These are phyloP conservation scores for Alosa alosa DNA, from an alignment of 2,113 vertebrate genomes.

Conservation along the genomic window DNA sequence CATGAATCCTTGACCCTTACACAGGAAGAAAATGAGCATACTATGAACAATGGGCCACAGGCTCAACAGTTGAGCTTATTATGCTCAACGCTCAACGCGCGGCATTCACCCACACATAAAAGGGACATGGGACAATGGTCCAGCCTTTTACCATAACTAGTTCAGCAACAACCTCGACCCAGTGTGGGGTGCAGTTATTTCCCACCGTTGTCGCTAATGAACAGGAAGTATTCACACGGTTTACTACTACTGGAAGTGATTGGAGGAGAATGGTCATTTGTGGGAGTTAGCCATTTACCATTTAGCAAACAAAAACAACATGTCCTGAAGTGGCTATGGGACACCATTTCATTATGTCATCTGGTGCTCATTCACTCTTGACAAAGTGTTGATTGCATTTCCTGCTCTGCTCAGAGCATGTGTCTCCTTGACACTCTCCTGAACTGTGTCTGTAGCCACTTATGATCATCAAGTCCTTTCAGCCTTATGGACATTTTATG, in stretches of 20 bases:
- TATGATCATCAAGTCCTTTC: neutral
- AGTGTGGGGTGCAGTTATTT: neutral
- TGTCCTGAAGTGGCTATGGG: neutral
- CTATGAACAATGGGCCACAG: constrained; percentile 23
- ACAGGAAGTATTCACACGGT: neutral
- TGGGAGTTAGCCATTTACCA: neutral
- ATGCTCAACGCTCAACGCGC: constrained; percentile 16
- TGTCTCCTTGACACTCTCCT: neutral
- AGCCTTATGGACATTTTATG: neutral
- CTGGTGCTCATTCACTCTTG: neutral
- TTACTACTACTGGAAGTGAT: neutral
- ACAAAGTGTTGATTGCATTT: neutral
- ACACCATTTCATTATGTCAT: neutral
- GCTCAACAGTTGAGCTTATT: neutral
- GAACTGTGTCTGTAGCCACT: neutral
- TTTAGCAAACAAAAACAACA: neutral
- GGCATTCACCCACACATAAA: neutral
- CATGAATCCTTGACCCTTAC: constrained; percentile 35
- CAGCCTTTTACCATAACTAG: neutral
- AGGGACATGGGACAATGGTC: neutral
- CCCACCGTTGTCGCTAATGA: constrained; percentile 3
- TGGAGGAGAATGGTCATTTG: neutral
- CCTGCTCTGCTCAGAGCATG: neutral
- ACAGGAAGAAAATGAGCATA: constrained; percentile 25
- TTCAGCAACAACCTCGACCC: neutral